Evolutionary conservation across 2,797 vertebrate species (phyloP), one percentile per base, ranked within the genome.

Genomic region (Scleropages formosus): DNA sequence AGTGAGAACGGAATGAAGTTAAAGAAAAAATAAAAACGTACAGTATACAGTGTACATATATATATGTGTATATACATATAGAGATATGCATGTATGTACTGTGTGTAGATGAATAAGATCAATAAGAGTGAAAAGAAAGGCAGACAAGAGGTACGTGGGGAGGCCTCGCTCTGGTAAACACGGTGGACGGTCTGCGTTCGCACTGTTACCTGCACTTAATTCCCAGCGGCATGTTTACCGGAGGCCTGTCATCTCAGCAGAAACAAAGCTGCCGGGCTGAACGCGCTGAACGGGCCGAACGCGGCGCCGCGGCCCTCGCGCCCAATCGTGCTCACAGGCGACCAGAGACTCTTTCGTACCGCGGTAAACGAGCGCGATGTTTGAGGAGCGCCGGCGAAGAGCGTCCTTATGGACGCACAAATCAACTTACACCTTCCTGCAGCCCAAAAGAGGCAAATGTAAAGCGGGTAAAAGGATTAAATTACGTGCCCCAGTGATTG

Each of bases 401-500:
- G 75, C 62, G 59, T 67, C 77, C 63, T 67, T 31, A 26, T 79
- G 76, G 78, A 24, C 70, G 0, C 56, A 0, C 74, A 87, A 85
- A 82, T 75, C 15, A 80, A 83, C 76, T 62, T 67, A 51, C 62
- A 78, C 75, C 44, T 60, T 75, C 56, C 75, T 44, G 78, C 81
- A 80, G 77, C 81, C 63, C 31, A 80, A 83, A 84, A 84, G 77
- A 82, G 83, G 78, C 72, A 72, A 83, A 73, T 77, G 73, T 84
- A 82, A 85, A 85, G 86, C 73, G 7, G 56, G 81, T 85, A 86
- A 88, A 84, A 80, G 80, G 84, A 89, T 89, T 87, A 86, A 82
- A 84, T 79, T 75, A 83, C 20, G 51, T 84, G 81, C 49, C 78
- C 78, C 78, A 72, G 65, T 39, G 73, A 81, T 72, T 53, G 73